Base-by-base conservation (phyloP, 2,888 invertebrate species). In the Diaprepes abbreviatus region DNA sequence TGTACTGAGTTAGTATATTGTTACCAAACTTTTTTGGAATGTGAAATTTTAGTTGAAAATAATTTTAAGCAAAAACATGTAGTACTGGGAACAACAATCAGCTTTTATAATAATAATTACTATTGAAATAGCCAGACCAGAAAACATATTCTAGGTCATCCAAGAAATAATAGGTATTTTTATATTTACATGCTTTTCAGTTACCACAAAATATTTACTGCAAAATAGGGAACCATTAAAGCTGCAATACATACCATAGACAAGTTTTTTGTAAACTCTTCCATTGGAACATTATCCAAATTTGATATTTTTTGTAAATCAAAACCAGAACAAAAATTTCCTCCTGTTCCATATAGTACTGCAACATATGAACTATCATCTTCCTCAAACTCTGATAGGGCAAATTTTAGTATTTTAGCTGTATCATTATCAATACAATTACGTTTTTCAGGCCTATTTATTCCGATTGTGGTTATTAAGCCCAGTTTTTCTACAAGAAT, bases 271-370 rank as follows among this genome's bases (percentile, higher is more conserved):
- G 62, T 31, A 0, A 43, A 43, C 12, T 65, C 63, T 9, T 73
- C 24, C 64, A 71, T 31, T 72, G 67, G 59, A 33, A 74, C 66
- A 35, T 79, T 72, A 58, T 79, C 79, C 24, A 74, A 63, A 58
- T 76, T 38, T 74, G 89, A 85, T 62, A 97, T 85, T 79, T 96
- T 93, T 58, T 91, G 87, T 58, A 97, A 87, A 84, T 98, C 97
- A 81, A 92, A 94, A 0, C 98, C 98, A 1, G 97, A 90, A 83
- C 96, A 97, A 83, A 98, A 98, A 65, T 92, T 93, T 0, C 97
- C 97, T n/a, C 97, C 96, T 78, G 90, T 89, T 5, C 98, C 98
- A 82, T 96, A 89, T 1, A 98, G 85, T 1, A 98, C 91, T 5
- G 92, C 93, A 3, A 92, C 92, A 71, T 87, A 85, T 0, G 92